Base-by-base conservation (phyloP, 2,888 invertebrate genomes). In the Parnassius mnemosyne region DNA sequence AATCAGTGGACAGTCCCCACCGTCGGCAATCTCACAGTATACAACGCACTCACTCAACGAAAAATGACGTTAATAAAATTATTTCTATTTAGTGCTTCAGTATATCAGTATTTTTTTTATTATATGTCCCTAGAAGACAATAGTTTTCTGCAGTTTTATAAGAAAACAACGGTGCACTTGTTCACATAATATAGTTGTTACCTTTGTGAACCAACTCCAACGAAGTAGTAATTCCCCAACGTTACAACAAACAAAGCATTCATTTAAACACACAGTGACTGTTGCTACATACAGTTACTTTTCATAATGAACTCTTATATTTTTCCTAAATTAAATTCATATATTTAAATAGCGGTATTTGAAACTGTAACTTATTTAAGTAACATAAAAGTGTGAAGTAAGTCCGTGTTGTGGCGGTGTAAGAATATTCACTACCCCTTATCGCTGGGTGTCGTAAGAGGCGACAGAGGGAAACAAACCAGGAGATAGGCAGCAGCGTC, bases 191-290 rank as follows among this genome's bases (percentile, higher is more conserved):
- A 56, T 34, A 7, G 7, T 34, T 53, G 52, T 57, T 57, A 63
- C 62, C 53, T 63, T 51, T 43, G 44, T 50, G 51, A 50, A 44
- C 11, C 51, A 34, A 41, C 44, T 58, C 42, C 44, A 63, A 63
- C 58, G 58, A 63, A 63, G 58, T 54, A 63, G 58, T 63, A 63
- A 61, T 58, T 63, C 62, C 50, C 46, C 58, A 58, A 51, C 43
- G 34, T 42, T 20, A 46, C 47, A 57, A 42, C 49, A 58, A 58
- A 63, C 62, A 63, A 63, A 63, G 58, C 58, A 51, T 63, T 63
- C 54, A 63, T 63, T 63, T 58, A 63, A 58, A 54, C 58, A 63
- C 20, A 20, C 20, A 20, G 2, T 20, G 20, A 20, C 43, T 57
- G 34, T 7, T 52, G 47, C 57, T 41, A 49, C 16, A 25, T 57